Percentiles rank a stretch among this genome's conserved stretches.
phyloP scores from a whole-genome alignment of 2,797 vertebrate species.

The Simalia tracyae region DNA sequence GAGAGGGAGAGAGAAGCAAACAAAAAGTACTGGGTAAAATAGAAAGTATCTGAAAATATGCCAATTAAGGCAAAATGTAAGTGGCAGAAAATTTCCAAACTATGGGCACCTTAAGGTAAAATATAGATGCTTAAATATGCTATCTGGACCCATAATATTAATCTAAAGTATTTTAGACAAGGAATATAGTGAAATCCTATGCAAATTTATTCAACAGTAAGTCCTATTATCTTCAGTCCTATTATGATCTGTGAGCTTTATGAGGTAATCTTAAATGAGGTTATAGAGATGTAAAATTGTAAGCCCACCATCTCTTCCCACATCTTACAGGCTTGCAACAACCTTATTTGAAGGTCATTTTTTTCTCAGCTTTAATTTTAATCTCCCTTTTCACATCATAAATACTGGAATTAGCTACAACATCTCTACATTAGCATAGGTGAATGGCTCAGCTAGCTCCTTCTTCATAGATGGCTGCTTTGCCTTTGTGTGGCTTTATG shows the following conservation, averaged over 20 bases:
- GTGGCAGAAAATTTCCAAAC: not conserved
- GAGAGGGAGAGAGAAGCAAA: not conserved
- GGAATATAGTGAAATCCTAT: not conserved
- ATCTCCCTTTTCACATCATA: not conserved
- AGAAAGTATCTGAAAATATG: not conserved
- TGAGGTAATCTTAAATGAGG: not conserved
- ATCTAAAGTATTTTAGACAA: not conserved
- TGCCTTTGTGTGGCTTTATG: not conserved
- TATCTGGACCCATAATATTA: not conserved
- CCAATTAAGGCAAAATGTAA: not conserved
- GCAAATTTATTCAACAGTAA: not conserved
- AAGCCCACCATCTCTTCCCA: not conserved
- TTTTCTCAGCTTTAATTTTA: not conserved
- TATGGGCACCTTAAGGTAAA: not conserved
- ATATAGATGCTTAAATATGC: not conserved
- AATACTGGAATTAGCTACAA: not conserved
- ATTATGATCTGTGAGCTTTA: not conserved
- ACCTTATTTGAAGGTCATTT: not conserved
- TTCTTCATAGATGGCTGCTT: not conserved
- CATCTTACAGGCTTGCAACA: not conserved
- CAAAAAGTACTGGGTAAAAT: not conserved
- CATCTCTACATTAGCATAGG: not conserved
- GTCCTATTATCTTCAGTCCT: not conserved
- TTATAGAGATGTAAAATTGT: not conserved
- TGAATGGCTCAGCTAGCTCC: not conserved